These are phyloP conservation scores for Synergus umbraculus DNA, from an alignment of 2,888 invertebrate genomes.

Conservation along the genomic window DNA sequence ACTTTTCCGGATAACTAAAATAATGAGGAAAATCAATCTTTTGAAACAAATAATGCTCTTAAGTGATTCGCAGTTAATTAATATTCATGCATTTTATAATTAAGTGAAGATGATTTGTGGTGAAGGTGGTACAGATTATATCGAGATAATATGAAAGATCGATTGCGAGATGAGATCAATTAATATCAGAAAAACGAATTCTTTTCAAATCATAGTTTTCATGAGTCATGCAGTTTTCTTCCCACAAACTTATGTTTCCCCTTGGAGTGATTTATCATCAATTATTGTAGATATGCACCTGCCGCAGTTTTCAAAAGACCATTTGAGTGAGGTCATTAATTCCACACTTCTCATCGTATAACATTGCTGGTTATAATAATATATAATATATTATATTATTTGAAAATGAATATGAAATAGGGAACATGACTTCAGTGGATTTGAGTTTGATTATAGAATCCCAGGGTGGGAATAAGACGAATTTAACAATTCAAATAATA, in stretches of 20 bases:
- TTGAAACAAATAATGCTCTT: background rate
- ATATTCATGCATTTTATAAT: constrained; percentile 3
- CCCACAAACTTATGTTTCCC: constrained; percentile 15
- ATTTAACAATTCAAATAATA: constrained; percentile 27
- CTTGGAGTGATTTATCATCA: constrained; percentile 31
- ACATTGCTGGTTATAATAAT: too few relatives aligned
- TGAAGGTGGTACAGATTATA: background rate
- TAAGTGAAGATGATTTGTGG: constrained; percentile 19
- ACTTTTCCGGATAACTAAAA: too few relatives aligned
- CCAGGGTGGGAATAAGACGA: constrained; percentile 19
- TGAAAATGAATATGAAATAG: background rate
- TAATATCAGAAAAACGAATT: constrained; percentile 30
- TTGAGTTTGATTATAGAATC: background rate
- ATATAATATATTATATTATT: background rate
- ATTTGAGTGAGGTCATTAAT: constrained; percentile 10
- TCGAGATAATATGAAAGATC: background rate
- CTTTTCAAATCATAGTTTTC: constrained; percentile 31
- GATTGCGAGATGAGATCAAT: constrained; percentile 1
- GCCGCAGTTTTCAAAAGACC: background rate
- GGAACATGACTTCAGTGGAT: background rate
- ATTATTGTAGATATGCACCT: constrained; percentile 2
- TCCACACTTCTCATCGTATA: background rate
- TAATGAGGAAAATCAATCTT: too few relatives aligned
- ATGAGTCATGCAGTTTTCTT: constrained; percentile 33
- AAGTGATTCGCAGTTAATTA: constrained; percentile 7